A percentile compares a stretch with the other conserved stretches of the same genome.
Conservation (phyloP, 2,113 vertebrate genomes). For the Arothron firmamentum region DNA sequence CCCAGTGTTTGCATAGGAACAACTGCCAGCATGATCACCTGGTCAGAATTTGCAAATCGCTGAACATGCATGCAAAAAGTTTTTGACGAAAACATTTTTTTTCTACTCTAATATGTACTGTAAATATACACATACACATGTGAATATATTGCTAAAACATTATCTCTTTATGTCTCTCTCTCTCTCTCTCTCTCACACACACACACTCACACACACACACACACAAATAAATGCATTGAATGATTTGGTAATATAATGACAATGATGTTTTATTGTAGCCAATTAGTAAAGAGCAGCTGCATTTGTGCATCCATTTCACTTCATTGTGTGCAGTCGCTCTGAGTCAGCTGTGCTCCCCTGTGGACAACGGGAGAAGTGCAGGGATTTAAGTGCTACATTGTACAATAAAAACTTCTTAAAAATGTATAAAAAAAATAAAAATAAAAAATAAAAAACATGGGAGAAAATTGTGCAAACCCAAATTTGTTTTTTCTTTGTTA, state of each 20-base stretch:
- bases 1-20: background rate
- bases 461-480: background rate
- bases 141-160: background rate
- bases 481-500: background rate
- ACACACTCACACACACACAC: too few relatives aligned
- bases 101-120: background rate
- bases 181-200: too few relatives aligned
- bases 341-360: too few relatives aligned
- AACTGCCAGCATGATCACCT: conserved; percentile 12
- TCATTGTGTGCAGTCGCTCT: too few relatives aligned
- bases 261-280: too few relatives aligned
- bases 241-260: background rate
- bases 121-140: too few relatives aligned
- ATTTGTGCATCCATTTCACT: too few relatives aligned
- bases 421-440: background rate
- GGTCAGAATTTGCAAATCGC: conserved; percentile 53
- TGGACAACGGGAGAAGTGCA: conserved; percentile 39
- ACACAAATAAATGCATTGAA: too few relatives aligned
- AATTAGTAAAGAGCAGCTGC: too few relatives aligned
- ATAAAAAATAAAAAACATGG: background rate
- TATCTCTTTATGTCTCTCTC: too few relatives aligned
- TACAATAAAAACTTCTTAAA: background rate
- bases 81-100: background rate
- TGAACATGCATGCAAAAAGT: conserved; percentile 25
- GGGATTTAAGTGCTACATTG: background rate